Conservation (phyloP, 2,113 vertebrate species). For the Catharus fuscescens region DNA sequence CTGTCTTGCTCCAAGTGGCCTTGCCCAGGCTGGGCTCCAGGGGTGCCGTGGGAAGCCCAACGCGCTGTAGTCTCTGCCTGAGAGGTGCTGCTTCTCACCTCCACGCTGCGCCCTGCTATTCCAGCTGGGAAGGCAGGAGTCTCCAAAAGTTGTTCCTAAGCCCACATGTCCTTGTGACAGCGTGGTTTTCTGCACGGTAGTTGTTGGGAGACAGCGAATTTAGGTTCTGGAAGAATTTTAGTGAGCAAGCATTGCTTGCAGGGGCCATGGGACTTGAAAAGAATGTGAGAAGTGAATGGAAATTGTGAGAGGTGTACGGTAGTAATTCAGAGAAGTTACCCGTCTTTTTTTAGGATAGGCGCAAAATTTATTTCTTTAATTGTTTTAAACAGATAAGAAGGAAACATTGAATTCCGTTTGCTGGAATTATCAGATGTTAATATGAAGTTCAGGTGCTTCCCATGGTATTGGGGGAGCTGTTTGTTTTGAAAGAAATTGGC, state of each 20-base stretch:
- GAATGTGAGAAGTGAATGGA: constrained; percentile 61
- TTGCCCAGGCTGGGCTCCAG: not conserved
- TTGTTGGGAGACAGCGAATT: constrained; percentile 32
- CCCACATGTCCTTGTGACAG: constrained; percentile 41
- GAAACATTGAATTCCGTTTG: constrained; percentile 21
- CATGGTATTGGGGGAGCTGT: not conserved
- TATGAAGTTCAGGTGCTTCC: not conserved
- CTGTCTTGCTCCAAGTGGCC: not conserved
- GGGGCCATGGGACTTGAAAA: constrained; percentile 59
- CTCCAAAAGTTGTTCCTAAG: constrained; percentile 39
- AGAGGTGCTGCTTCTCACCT: constrained; percentile 35
- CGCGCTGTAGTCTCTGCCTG: not conserved
- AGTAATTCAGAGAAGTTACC: constrained; percentile 59
- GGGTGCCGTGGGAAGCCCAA: not conserved
- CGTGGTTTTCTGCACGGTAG: not conserved
- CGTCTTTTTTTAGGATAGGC: constrained; percentile 34
- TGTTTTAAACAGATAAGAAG: not conserved
- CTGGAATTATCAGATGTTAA: constrained; percentile 38
- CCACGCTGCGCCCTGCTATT: not conserved
- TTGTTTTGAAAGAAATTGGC: constrained; percentile 16
- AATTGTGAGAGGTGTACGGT: constrained; percentile 60
- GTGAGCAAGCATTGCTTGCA: constrained; percentile 63
- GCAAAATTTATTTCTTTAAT: not conserved
- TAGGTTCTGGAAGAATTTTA: constrained; percentile 65
- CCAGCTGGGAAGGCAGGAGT: not conserved